Evolutionary conservation across 2,113 vertebrate species (phyloP).

Genomic region (Gambusia affinis): DNA sequence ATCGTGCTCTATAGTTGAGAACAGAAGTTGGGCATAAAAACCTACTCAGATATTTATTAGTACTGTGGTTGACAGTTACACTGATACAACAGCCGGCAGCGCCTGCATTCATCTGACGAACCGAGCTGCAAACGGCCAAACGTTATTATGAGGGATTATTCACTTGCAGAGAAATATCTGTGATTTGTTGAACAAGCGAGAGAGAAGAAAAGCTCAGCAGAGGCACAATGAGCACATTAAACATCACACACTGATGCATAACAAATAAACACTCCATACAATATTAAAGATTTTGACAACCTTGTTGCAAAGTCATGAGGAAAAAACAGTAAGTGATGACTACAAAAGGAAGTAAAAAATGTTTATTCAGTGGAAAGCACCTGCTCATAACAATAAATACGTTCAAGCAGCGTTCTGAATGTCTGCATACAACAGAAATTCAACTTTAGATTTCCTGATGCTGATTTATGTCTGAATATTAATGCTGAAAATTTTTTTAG

Average conservation of each 20-base stretch:
- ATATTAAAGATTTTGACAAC: slow-evolving; percentile 16
- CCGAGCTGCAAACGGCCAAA: slow-evolving; percentile 5
- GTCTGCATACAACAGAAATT: not conserved
- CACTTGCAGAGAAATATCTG: slow-evolving; percentile 11
- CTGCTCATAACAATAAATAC: not conserved
- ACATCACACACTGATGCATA: slow-evolving; percentile 11
- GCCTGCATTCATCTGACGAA: slow-evolving; percentile 29
- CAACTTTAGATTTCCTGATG: not conserved
- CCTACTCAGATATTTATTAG: slow-evolving; percentile 7
- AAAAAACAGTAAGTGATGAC: not conserved
- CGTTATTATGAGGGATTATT: slow-evolving; percentile 22
- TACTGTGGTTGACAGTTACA: slow-evolving; percentile 10
- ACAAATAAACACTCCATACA: slow-evolving; percentile 21
- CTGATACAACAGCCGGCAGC: slow-evolving; percentile 12
- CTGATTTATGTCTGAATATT: not conserved
- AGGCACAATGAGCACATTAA: slow-evolving; percentile 12
- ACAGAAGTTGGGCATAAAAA: slow-evolving; percentile 7
- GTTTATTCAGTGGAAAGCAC: not conserved
- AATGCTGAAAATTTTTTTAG: not conserved
- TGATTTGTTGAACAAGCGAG: slow-evolving; percentile 16
- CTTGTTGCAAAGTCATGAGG: not conserved
- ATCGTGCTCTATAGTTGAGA: not conserved
- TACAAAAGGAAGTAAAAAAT: not conserved
- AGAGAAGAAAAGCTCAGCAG: not conserved
- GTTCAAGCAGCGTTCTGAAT: not conserved